Conservation (phyloP, 2,888 invertebrate genomes). For the Xanthorhoe spadicearia region DNA sequence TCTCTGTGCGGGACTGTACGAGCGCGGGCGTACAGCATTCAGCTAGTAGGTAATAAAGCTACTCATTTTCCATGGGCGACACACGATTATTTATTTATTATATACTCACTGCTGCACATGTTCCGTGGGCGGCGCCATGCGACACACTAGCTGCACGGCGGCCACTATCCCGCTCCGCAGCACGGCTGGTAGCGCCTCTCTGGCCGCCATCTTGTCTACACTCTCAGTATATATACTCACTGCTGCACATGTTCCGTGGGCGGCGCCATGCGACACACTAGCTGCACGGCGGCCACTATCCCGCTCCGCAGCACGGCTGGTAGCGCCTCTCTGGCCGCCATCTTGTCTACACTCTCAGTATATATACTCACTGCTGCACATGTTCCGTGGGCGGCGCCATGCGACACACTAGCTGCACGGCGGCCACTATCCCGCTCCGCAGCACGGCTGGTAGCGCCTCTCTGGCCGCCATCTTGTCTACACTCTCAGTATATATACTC, state of each 20-base stretch:
- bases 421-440: slow-evolving; percentile 86
- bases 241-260: slow-evolving; percentile 69
- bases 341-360: no score
- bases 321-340: slow-evolving; percentile 48
- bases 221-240: no score
- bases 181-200: slow-evolving; percentile 82
- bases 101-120: slow-evolving; percentile 51
- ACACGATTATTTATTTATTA: no score
- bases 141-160: no score
- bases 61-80: no score
- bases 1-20: no score
- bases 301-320: slow-evolving; percentile 88
- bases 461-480: no score
- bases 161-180: slow-evolving; percentile 80
- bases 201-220: no score
- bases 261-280: slow-evolving; percentile 87
- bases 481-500: no score
- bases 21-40: no score
- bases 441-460: slow-evolving; percentile 84
- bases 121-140: slow-evolving; percentile 89
- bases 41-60: no score
- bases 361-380: slow-evolving; percentile 58
- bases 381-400: slow-evolving; percentile 88
- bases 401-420: slow-evolving; percentile 89
- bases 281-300: no score